phyloP scores from a whole-genome alignment of 2,797 vertebrate genomes.

The Pseudochirops corinnae region DNA sequence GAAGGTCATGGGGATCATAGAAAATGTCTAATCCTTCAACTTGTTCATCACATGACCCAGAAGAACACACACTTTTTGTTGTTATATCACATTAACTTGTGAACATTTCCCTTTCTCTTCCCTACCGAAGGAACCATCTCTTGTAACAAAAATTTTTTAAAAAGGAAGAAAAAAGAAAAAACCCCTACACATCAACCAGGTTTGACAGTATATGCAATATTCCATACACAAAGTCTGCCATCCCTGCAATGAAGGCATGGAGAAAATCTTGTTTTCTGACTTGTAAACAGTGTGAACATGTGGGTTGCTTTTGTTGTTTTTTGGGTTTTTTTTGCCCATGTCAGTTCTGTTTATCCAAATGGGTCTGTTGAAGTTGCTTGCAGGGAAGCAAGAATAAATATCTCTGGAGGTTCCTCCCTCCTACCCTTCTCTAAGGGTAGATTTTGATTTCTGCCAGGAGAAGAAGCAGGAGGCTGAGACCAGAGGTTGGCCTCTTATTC shows the following conservation, averaged over 20 bases:
- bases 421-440: no score
- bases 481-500: no score
- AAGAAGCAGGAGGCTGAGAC: no score
- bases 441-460: no score
- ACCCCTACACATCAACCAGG: no score
- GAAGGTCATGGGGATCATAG: no score
- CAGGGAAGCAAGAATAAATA: background rate
- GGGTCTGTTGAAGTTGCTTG: background rate
- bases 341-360: background rate
- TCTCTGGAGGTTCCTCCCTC: background rate
- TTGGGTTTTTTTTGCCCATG: background rate
- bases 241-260: background rate
- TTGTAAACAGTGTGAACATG: background rate
- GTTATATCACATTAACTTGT: no score
- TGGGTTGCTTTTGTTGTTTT: background rate
- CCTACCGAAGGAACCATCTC: no score
- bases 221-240: background rate
- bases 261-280: background rate
- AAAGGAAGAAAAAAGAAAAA: no score
- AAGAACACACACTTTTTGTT: background rate
- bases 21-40: background rate
- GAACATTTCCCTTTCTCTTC: no score
- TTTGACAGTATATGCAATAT: no score
- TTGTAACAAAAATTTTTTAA: no score
- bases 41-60: background rate